Conservation (phyloP, 2,113 vertebrate genomes). For the Ardeotis arabs region DNA sequence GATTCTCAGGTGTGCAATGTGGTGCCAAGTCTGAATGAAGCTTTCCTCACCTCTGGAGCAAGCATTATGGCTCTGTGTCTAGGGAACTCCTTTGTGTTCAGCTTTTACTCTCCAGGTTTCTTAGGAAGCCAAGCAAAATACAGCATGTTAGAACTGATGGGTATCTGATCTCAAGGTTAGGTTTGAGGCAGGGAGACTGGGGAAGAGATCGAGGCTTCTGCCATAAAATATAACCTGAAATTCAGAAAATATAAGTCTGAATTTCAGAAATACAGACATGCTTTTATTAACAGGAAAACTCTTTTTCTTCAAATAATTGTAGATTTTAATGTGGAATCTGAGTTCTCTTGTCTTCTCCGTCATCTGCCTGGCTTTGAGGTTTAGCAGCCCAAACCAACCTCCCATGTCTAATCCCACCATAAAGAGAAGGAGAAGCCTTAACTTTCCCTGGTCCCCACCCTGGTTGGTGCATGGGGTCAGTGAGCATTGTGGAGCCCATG, state of each 20-base stretch:
- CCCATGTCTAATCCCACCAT: neutral
- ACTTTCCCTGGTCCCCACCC: neutral
- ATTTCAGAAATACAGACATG: neutral
- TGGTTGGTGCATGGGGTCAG: neutral
- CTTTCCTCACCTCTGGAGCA: neutral
- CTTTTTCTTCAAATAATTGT: neutral
- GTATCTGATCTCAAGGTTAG: neutral
- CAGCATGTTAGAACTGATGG: neutral
- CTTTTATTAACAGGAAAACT: neutral
- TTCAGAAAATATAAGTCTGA: neutral
- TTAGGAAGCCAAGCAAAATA: neutral
- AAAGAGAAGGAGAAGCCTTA: neutral
- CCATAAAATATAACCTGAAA: neutral
- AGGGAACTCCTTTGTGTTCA: neutral
- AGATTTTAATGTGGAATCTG: neutral
- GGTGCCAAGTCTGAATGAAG: neutral
- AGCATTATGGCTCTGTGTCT: neutral
- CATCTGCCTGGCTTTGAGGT: neutral
- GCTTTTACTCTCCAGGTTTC: neutral
- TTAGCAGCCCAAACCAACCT: neutral
- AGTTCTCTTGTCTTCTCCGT: neutral
- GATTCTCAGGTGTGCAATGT: neutral
- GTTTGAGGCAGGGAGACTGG: neutral
- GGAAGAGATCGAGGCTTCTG: neutral
- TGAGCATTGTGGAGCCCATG: fast-evolving